Evolutionary conservation across 2,113 vertebrate species (phyloP).

Genomic region (Uropsilus gracilis): DNA sequence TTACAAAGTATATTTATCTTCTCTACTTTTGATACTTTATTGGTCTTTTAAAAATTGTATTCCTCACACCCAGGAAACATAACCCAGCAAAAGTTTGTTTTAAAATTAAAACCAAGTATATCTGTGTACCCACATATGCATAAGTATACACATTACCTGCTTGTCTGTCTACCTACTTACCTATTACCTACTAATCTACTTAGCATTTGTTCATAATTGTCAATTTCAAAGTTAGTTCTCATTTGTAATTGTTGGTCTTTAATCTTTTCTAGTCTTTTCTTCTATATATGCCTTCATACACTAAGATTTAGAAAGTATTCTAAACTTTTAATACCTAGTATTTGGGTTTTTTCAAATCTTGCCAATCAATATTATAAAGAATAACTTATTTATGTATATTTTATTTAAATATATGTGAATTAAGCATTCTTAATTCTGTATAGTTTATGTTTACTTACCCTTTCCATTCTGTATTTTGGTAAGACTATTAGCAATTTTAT

Average conservation of each 20-base stretch:
- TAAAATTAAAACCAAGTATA: no score
- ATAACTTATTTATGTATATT: not conserved
- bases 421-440: not conserved
- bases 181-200: not conserved
- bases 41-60: no score
- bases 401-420: constrained; percentile 13
- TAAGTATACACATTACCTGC: no score
- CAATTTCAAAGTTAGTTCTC: not conserved
- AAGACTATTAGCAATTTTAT: not conserved
- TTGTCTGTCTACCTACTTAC: no score
- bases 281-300: not conserved
- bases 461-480: not conserved
- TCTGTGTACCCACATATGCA: no score
- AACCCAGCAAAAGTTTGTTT: no score
- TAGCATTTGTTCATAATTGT: not conserved
- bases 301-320: not conserved
- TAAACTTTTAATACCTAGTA: not conserved
- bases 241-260: not conserved
- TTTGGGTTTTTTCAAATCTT: not conserved
- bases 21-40: no score
- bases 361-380: not conserved
- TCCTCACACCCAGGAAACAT: no score
- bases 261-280: not conserved
- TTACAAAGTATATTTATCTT: no score
- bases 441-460: not conserved